Percentiles rank a stretch among this genome's conserved stretches.
Conservation (phyloP, 2,888 invertebrate genomes). For the Argyra leucocephala region DNA sequence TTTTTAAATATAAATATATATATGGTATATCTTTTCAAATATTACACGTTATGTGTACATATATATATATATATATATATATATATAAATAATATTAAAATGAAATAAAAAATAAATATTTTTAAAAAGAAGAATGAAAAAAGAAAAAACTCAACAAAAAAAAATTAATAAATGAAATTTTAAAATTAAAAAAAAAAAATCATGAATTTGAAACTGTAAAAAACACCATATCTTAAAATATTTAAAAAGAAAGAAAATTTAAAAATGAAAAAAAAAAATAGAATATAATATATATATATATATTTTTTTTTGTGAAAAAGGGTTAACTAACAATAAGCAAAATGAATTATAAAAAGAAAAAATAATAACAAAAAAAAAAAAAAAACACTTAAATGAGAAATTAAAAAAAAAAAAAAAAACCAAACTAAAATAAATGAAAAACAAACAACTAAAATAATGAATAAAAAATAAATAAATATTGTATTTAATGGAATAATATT, state of each 20-base stretch:
- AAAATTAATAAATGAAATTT: not conserved
- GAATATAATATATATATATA: not conserved
- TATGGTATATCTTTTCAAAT: no score
- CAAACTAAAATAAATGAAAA: not conserved
- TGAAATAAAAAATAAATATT: not conserved
- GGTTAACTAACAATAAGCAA: not conserved
- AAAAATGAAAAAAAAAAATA: not conserved
- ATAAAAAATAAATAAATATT: not conserved
- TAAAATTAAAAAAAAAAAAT: no score
- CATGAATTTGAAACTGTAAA: conserved; percentile 21
- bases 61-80: no score
- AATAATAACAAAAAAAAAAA: not conserved
- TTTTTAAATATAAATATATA: no score
- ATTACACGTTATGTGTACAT: no score
- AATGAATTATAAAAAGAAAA: not conserved
- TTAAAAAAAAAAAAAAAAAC: not conserved
- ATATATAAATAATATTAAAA: not conserved
- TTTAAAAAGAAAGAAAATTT: not conserved
- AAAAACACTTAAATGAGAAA: not conserved
- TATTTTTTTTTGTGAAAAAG: not conserved
- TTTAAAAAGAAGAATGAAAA: not conserved
- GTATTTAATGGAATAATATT: not conserved
- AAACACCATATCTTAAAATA: conserved; percentile 24
- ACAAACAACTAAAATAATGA: not conserved
- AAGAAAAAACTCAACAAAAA: not conserved